Conservation (phyloP, 2,113 vertebrate genomes). For the Oryzias celebensis region DNA sequence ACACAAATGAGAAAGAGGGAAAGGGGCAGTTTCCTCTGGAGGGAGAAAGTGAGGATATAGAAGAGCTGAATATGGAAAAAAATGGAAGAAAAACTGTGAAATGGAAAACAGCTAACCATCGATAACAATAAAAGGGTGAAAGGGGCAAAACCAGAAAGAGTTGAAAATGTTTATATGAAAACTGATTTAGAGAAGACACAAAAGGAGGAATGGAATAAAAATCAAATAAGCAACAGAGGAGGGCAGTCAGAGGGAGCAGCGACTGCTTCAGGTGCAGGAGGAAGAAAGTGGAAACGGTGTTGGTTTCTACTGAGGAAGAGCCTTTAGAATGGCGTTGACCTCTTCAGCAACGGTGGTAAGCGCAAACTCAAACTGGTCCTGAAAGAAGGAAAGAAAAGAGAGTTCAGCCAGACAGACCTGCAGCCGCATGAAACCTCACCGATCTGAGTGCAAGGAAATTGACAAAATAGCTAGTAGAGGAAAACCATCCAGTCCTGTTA, state of each 20-base stretch:
- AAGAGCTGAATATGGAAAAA: neutral
- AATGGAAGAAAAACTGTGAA: neutral
- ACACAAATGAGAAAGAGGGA: neutral
- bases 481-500: no score
- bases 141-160: neutral
- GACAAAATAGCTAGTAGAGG: no score
- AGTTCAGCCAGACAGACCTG: neutral
- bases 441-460: no score
- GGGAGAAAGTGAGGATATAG: neutral
- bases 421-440: no score
- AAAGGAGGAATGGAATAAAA: neutral
- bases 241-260: neutral
- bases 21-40: constrained; percentile 2
- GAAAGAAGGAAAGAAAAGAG: neutral
- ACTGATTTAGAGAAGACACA: neutral
- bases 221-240: neutral
- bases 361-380: constrained; percentile 77
- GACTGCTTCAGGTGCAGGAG: neutral
- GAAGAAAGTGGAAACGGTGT: neutral
- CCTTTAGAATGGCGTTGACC: constrained; percentile 74
- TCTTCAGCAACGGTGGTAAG: constrained; percentile 75
- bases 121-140: neutral
- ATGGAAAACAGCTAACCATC: neutral
- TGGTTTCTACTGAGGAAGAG: constrained; percentile 65
- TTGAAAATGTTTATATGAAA: neutral